phyloP scores from a whole-genome alignment of 1,140 invertebrate species.

The Odontomachus brunneus region DNA sequence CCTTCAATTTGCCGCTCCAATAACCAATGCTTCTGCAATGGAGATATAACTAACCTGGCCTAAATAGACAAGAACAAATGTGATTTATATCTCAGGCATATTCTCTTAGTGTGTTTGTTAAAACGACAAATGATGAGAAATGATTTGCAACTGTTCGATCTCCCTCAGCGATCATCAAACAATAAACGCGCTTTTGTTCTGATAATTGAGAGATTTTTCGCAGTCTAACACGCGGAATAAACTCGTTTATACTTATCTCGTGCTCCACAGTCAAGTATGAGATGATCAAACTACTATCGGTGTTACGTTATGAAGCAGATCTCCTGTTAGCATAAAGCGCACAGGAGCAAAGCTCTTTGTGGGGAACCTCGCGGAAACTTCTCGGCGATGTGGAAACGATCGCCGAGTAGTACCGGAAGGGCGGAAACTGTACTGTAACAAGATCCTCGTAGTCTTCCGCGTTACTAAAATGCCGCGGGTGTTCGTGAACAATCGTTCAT shows the following conservation, averaged over 20 bases:
- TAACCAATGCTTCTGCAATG: too few species aligned
- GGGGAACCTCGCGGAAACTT: slow-evolving; percentile 10
- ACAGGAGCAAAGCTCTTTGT: slow-evolving; percentile 5
- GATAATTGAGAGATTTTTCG: too few species aligned
- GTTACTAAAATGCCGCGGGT: slow-evolving; percentile 1
- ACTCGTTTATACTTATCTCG: neutral
- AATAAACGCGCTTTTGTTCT: too few species aligned
- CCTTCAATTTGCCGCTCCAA: too few species aligned
- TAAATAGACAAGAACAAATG: too few species aligned
- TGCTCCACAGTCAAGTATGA: neutral
- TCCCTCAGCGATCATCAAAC: too few species aligned
- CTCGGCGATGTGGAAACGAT: slow-evolving; percentile 18
- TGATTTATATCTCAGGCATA: too few species aligned
- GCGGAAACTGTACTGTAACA: slow-evolving; percentile 23
- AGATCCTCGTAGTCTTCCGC: slow-evolving; percentile 7
- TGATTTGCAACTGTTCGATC: too few species aligned
- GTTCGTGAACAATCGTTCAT: slow-evolving; percentile 41
- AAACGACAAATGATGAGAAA: too few species aligned
- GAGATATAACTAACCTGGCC: too few species aligned
- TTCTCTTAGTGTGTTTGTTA: too few species aligned
- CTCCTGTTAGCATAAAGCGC: neutral
- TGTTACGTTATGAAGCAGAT: neutral
- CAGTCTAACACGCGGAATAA: too few species aligned
- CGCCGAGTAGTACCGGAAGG: slow-evolving; percentile 1
- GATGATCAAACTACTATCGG: neutral